Evolutionary conservation across 92 coral and sea anemone genomes (phyloP), one percentile per base, ranked within the genome.

Genomic region (Zoanthus sansibaricus): DNA sequence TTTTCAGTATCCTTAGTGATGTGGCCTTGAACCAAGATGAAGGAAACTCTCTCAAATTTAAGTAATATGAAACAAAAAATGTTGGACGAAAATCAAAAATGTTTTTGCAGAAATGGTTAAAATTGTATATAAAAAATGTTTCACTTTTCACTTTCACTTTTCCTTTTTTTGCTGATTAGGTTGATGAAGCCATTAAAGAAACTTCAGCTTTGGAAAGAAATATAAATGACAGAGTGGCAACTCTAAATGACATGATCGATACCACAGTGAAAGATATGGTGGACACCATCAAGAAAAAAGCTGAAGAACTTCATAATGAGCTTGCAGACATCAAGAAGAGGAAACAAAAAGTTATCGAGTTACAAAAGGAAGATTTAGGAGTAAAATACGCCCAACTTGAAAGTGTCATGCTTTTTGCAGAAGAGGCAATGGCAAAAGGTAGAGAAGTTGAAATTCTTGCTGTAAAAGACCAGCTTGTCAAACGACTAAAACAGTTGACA

Each of bases 321-420:
- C 75, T 89, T 2, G 89, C 87, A n/a, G 68, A 76, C 33, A 72
- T 79, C 9, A 71, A 71, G 56, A 86, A 78, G 64, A 71, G 58
- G 44, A 83, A 82, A 72, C 70, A 76, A 18, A 89, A 89, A 54
- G 59, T 75, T 37, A 83, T 89, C 17, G 85, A 89, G 9, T 16
- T 75, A 17, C 92, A 89, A 58, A 83, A 84, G 82, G 78, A 76
- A 79, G 74, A 68, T 46, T 49, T 89, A 7, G 87, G 88, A 32
- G 56, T 89, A 18, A 75, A 89, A 51, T 76, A 31, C 14, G 77
- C 87, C 18, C 87, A 89, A 75, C 61, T 89, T 20, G 64, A 84
- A 83, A 82, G 92, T 66, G 92, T 79, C 16, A 64, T 77, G 13
- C 21, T 25, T 59, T 89, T 89, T 89, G 89, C 92, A 17, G 68